Conservation (phyloP, 2,888 invertebrate species). For the Spatulosminthurus flaviceps region DNA sequence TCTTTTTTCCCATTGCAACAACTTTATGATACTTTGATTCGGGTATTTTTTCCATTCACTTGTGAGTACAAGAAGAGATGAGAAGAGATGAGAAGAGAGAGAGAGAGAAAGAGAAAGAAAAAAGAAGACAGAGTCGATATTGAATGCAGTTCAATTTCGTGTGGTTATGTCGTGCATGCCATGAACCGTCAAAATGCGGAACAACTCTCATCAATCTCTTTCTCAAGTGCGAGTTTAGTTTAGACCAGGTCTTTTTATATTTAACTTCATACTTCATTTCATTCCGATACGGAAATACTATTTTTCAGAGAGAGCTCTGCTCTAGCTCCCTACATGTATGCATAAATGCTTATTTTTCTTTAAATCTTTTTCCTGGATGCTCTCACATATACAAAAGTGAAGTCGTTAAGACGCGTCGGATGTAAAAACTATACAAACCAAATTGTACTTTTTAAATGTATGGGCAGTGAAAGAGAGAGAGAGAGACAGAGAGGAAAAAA, state of each 20-base stretch:
- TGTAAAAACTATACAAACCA: not conserved
- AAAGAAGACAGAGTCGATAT: not conserved
- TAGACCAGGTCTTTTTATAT: not conserved
- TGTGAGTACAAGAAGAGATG: too few species aligned
- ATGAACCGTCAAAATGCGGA: slow-evolving; percentile 23
- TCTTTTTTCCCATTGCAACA: too few species aligned
- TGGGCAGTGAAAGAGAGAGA: too few species aligned
- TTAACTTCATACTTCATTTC: slow-evolving; percentile 15
- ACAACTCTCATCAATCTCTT: slow-evolving; percentile 21
- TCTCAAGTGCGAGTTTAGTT: slow-evolving; percentile 21
- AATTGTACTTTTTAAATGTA: not conserved
- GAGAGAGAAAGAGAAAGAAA: too few species aligned
- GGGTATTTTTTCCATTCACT: too few species aligned
- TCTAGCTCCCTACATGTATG: not conserved
- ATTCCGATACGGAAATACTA: slow-evolving; percentile 12
- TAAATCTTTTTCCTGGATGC: not conserved
- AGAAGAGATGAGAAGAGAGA: too few species aligned
- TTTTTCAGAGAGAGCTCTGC: not conserved
- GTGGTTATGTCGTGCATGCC: not conserved
- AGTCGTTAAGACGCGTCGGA: slow-evolving; percentile 19
- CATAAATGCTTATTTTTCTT: slow-evolving; percentile 1
- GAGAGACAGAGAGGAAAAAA: too few species aligned
- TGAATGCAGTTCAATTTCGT: slow-evolving; percentile 21
- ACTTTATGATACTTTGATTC: too few species aligned
- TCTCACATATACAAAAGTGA: not conserved